A percentile compares a stretch with the other conserved stretches of the same genome.
phyloP scores from a whole-genome alignment of 2,888 invertebrate genomes.

The Hydraecia micacea region DNA sequence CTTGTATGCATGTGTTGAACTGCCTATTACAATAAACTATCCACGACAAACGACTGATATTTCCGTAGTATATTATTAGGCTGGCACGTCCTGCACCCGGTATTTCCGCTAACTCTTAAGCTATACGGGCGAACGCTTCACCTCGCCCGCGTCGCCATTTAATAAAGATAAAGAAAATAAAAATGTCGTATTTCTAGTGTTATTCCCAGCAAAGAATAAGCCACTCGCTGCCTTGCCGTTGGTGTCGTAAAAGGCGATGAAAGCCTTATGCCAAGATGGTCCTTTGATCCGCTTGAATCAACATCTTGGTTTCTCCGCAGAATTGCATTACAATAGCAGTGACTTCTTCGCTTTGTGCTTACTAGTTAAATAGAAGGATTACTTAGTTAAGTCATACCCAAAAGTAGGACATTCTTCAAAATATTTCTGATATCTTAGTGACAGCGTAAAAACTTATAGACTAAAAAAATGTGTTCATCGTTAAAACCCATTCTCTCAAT shows the following conservation, averaged over 20 bases:
- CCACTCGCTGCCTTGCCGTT: slow-evolving; percentile 7
- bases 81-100: slow-evolving; percentile 54
- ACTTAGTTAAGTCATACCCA: background rate
- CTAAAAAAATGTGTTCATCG: background rate
- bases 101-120: slow-evolving; percentile 55
- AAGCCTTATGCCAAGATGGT: slow-evolving; percentile 31
- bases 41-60: slow-evolving; percentile 50
- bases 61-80: slow-evolving; percentile 64
- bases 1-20: slow-evolving; percentile 48
- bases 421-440: background rate
- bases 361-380: background rate
- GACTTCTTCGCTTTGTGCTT: background rate
- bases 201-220: slow-evolving; percentile 23
- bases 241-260: slow-evolving; percentile 41
- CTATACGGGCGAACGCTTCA: slow-evolving; percentile 5
- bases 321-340: background rate
- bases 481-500: background rate
- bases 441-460: background rate
- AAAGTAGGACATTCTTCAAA: background rate
- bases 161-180: slow-evolving; percentile 18
- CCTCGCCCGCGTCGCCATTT: background rate
- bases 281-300: slow-evolving; percentile 38
- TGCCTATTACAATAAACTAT: slow-evolving; percentile 52
- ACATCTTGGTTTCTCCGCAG: background rate
- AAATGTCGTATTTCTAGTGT: slow-evolving; percentile 7